Conservation (phyloP, 2,888 invertebrate species). For the Tholera decimalis region DNA sequence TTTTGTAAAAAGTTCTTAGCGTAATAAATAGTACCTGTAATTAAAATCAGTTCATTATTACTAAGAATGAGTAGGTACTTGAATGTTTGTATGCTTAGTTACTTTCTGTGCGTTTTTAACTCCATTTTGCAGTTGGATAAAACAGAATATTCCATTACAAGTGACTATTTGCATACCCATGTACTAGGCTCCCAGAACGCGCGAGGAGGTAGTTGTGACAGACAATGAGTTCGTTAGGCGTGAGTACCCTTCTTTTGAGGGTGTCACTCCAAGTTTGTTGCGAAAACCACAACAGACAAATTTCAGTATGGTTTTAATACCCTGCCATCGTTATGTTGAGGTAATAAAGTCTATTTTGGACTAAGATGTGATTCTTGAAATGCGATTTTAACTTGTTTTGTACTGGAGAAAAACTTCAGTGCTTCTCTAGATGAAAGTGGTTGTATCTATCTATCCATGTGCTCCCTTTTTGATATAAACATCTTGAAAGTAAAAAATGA, state of each 20-base stretch:
- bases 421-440: slow-evolving; percentile 58
- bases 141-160: slow-evolving; percentile 13
- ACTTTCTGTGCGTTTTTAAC: no score
- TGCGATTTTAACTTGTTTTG: slow-evolving; percentile 18
- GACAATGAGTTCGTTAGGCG: slow-evolving; percentile 88
- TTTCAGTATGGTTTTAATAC: neutral
- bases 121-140: neutral
- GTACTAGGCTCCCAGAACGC: slow-evolving; percentile 56
- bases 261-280: slow-evolving; percentile 79
- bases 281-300: slow-evolving; percentile 52
- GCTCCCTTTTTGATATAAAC: slow-evolving; percentile 41
- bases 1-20: no score
- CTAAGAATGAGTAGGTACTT: no score
- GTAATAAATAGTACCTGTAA: no score
- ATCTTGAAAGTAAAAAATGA: slow-evolving; percentile 47
- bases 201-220: slow-evolving; percentile 61
- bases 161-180: slow-evolving; percentile 30
- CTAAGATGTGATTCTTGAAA: neutral
- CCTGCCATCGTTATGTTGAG: slow-evolving; percentile 17
- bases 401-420: slow-evolving; percentile 55
- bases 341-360: slow-evolving; percentile 26
- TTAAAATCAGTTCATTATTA: no score
- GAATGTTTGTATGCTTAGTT: no score
- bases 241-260: slow-evolving; percentile 80
- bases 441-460: slow-evolving; percentile 13